These are phyloP conservation scores for Mycalesis mineus DNA, from an alignment of 2,888 invertebrate species.

Conservation along the genomic window DNA sequence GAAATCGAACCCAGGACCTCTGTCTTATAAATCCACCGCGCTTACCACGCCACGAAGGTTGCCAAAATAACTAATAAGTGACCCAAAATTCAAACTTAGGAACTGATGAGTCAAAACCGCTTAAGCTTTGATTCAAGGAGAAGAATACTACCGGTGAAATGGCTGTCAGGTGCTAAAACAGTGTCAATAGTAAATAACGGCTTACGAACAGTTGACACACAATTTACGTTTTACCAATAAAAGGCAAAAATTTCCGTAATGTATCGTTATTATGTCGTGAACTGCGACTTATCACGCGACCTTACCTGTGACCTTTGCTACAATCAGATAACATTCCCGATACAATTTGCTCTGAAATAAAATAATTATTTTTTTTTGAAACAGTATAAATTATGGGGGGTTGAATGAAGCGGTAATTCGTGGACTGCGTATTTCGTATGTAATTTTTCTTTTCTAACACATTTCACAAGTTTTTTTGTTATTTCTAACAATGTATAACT, in stretches of 20 bases:
- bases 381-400: neutral
- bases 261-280: conserved; percentile 3
- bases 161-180: too few relatives aligned
- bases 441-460: too few relatives aligned
- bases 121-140: too few relatives aligned
- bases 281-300: conserved; percentile 3
- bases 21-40: too few relatives aligned
- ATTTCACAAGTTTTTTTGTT: too few relatives aligned
- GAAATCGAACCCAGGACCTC: too few relatives aligned
- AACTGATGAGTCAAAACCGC: too few relatives aligned
- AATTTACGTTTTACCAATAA: conserved; percentile 7
- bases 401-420: neutral
- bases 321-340: neutral
- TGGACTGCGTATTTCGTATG: neutral
- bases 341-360: neutral
- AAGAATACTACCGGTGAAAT: too few relatives aligned
- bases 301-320: neutral
- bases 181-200: neutral
- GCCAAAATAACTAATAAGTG: too few relatives aligned
- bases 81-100: too few relatives aligned
- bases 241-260: neutral
- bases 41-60: too few relatives aligned
- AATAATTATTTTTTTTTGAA: neutral
- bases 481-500: too few relatives aligned
- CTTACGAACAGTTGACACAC: neutral